Percentiles rank a stretch among this genome's conserved stretches.
phyloP scores from a whole-genome alignment of 2,113 vertebrate species.

The Dendropsophus ebraccatus region DNA sequence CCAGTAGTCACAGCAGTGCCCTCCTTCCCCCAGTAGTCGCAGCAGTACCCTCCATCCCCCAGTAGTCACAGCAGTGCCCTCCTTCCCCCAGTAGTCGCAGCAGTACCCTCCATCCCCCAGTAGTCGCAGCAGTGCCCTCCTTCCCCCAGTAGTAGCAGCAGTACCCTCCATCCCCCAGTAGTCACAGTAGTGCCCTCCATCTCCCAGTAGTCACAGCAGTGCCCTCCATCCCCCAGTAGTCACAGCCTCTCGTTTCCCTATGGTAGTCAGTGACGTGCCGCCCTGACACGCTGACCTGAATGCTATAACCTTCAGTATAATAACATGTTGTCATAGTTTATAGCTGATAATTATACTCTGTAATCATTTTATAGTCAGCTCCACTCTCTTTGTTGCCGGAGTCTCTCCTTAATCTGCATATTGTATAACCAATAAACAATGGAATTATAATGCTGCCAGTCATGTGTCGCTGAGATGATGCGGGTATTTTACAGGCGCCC shows the following conservation, averaged over 20 bases:
- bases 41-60: neutral
- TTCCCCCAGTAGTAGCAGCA: neutral
- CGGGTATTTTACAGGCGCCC: neutral
- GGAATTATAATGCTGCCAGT: neutral
- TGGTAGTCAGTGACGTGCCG: neutral
- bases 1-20: neutral
- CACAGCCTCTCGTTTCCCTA: neutral
- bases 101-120: neutral
- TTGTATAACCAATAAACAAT: neutral
- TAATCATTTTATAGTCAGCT: neutral
- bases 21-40: neutral
- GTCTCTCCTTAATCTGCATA: neutral
- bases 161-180: neutral
- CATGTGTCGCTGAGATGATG: neutral
- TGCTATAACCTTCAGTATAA: neutral
- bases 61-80: neutral
- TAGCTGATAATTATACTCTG: neutral
- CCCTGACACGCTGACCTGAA: neutral
- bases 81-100: neutral
- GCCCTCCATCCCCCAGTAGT: neutral
- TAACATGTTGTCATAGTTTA: neutral
- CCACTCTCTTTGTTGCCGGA: neutral
- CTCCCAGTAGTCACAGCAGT: neutral
- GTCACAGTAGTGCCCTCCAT: neutral
- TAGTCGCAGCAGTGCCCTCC: neutral